These are phyloP conservation scores for Tangachromis dhanisi DNA, from an alignment of 2,113 vertebrate genomes.

Conservation along the genomic window DNA sequence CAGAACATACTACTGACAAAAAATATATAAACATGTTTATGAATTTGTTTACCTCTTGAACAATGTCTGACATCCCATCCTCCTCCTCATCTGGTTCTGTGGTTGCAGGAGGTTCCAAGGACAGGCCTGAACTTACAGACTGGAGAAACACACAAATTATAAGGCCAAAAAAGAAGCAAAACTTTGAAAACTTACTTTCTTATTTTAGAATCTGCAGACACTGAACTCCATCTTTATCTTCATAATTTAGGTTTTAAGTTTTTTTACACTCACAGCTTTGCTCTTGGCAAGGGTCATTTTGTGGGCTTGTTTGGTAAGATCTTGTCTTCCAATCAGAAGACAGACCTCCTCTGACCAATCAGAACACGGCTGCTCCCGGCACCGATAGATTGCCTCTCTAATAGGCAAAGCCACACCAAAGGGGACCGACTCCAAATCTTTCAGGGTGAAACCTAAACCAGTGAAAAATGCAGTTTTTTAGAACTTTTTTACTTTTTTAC, in stretches of 20 bases:
- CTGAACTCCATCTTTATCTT: neutral
- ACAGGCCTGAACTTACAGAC: constrained; percentile 79
- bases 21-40: neutral
- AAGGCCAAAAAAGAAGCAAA: neutral
- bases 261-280: constrained; percentile 83
- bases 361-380: constrained; percentile 89
- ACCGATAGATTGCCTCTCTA: constrained; percentile 90
- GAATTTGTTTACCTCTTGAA: constrained; percentile 72
- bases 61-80: constrained; percentile 95
- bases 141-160: constrained; percentile 16
- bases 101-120: constrained; percentile 79
- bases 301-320: constrained; percentile 91
- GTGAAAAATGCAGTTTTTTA: neutral
- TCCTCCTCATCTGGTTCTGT: constrained; percentile 91
- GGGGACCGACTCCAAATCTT: constrained; percentile 91
- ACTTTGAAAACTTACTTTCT: neutral
- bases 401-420: constrained; percentile 94
- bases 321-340: constrained; percentile 90
- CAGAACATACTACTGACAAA: neutral
- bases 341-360: constrained; percentile 95
- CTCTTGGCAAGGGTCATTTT: constrained; percentile 85
- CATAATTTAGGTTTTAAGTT: neutral
- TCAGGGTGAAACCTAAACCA: constrained; percentile 83
- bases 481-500: neutral
- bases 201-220: neutral